These are phyloP conservation scores for Yoshiicerus persimilis DNA, from an alignment of 1,140 invertebrate genomes.

Conservation along the genomic window DNA sequence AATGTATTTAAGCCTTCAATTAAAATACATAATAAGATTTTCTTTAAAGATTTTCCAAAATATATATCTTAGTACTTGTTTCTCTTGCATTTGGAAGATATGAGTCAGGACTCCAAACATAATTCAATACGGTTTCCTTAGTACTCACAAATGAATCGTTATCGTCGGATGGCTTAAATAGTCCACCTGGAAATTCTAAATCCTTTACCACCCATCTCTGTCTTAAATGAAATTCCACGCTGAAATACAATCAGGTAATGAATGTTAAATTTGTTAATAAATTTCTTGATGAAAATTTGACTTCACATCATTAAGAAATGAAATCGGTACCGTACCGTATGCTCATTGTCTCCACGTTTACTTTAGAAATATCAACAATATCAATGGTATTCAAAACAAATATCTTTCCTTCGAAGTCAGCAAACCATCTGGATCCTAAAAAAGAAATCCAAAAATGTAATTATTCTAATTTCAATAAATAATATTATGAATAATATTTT, in stretches of 20 bases:
- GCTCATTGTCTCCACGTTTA: constrained; percentile 82
- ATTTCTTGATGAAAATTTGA: too few relatives aligned
- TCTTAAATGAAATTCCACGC: constrained; percentile 80
- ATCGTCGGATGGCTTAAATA: constrained; percentile 68
- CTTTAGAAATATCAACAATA: constrained; percentile 22
- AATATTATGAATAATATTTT: too few relatives aligned
- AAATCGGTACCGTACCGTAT: constrained; percentile 56
- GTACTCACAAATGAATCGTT: constrained; percentile 66
- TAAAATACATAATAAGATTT: too few relatives aligned
- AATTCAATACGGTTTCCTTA: constrained; percentile 75
- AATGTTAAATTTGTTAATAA: too few relatives aligned
- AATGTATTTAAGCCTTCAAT: too few relatives aligned
- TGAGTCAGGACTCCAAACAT: constrained; percentile 78
- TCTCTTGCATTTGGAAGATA: constrained; percentile 8
- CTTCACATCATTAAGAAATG: too few relatives aligned
- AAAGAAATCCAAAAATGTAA: too few relatives aligned
- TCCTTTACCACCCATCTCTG: constrained; percentile 77
- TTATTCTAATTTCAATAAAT: too few relatives aligned
- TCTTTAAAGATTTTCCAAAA: too few relatives aligned
- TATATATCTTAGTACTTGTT: background rate
- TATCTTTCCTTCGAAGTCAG: background rate
- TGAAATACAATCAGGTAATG: constrained; percentile 52
- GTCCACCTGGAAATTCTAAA: constrained; percentile 68
- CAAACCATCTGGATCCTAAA: constrained; percentile 13
- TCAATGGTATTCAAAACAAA: background rate